Base-by-base conservation (phyloP, 2,113 vertebrate species). In the Mystacornis crossleyi region DNA sequence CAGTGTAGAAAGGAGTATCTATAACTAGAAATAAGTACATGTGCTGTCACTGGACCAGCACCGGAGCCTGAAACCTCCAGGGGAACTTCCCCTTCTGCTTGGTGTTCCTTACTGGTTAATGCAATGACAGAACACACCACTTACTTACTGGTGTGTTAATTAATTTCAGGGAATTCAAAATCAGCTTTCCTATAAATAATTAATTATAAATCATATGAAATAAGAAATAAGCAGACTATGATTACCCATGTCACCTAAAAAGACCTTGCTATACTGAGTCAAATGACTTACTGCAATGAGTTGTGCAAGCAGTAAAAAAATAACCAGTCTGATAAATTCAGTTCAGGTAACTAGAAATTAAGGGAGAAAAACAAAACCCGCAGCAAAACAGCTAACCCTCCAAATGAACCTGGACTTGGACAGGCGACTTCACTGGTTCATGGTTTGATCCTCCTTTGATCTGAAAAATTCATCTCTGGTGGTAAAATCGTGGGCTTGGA, bases 401-500 rank as follows among this genome's bases (percentile, higher is more conserved):
- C 71, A 67, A 67, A 81, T 48, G 48, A 87, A 85, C 6, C 10
- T 71, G 47, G 23, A 40, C 23, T 83, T 12, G 2, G 34, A 38
- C 11, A n/a, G 19, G 36, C 7, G 9, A 43, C 19, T 58, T 75
- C 6, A 43, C 19, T 57, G 9, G 4, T 42, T 75, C 0, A 0
- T 55, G 20, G 5, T 72, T 58, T 87, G 53, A 47, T 51, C 34
- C 8, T 77, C 70, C 25, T 78, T 90, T 54, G 51, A 57, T 69
- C 25, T 31, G 16, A 57, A 14, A 90, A 83, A 25, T 42, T 92
- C 4, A 33, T n/a, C 5, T 40, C 12, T 65, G 8, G 18, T 31
- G 11, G 18, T 77, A 82, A 93, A 95, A 64, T 42, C 9, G 6
- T 14, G 19, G 17, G 20, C 48, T 82, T 79, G 47, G 28, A 79